Evolutionary conservation across 2,888 invertebrate genomes (phyloP).

Genomic region (Sphaerophoria taeniata): DNA sequence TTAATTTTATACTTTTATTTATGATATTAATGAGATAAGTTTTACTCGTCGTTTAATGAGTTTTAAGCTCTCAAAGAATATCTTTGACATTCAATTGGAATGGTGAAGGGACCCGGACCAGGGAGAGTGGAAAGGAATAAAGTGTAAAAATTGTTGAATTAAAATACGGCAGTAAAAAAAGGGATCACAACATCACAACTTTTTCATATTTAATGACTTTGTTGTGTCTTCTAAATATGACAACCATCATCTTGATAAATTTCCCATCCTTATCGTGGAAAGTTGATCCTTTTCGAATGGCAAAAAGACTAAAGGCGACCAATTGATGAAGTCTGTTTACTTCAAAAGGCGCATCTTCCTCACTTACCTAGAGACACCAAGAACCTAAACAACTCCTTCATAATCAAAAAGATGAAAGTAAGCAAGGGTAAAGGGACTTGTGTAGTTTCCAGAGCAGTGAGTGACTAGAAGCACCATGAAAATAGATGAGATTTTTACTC

Average conservation of each 20-base stretch:
- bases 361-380: slow-evolving; percentile 7
- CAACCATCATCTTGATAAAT: slow-evolving; percentile 49
- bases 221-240: slow-evolving; percentile 52
- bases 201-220: slow-evolving; percentile 74
- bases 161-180: slow-evolving; percentile 21
- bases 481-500: slow-evolving; percentile 32
- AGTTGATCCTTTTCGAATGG: slow-evolving; percentile 58
- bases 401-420: no score
- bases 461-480: not conserved
- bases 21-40: slow-evolving; percentile 72
- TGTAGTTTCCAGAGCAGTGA: not conserved
- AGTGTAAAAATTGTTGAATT: slow-evolving; percentile 41
- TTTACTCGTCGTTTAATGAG: slow-evolving; percentile 68
- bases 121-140: not conserved
- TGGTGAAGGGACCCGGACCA: not conserved
- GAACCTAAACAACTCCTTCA: not conserved
- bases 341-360: not conserved
- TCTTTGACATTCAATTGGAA: slow-evolving; percentile 36
- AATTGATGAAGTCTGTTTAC: slow-evolving; percentile 60
- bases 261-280: slow-evolving; percentile 41
- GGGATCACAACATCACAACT: slow-evolving; percentile 67
- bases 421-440: not conserved
- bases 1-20: slow-evolving; percentile 27
- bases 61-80: slow-evolving; percentile 62
- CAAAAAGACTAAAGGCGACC: slow-evolving; percentile 46